Evolutionary conservation across 2,797 vertebrate species (phyloP).

Genomic region (Ctenopoma multispine): DNA sequence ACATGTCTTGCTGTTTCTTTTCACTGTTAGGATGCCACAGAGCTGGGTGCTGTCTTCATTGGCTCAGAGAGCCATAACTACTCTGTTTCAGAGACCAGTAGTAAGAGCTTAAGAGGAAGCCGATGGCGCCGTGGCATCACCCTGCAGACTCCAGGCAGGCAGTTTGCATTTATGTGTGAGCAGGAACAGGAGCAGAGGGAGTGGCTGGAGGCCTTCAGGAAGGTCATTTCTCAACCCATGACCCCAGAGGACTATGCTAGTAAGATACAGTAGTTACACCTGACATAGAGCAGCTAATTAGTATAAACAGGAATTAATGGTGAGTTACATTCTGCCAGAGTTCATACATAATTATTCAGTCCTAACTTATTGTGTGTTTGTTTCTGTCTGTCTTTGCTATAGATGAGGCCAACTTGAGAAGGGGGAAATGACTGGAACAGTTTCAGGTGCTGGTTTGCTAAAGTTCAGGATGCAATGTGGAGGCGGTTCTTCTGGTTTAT

Average conservation of each 20-base stretch:
- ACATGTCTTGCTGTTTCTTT: neutral
- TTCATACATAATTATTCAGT: neutral
- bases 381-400: constrained; percentile 11
- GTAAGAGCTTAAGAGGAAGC: constrained; percentile 72
- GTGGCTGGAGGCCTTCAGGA: constrained; percentile 87
- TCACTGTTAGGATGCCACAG: constrained; percentile 86
- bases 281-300: neutral
- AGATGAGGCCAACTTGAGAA: constrained; percentile 79
- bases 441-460: neutral
- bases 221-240: constrained; percentile 85
- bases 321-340: neutral
- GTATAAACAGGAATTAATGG: neutral
- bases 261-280: constrained; percentile 57
- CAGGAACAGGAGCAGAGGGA: constrained; percentile 87
- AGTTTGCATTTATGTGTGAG: constrained; percentile 90
- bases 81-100: constrained; percentile 78
- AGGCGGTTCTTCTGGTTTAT: neutral
- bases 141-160: constrained; percentile 85
- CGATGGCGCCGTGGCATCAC: constrained; percentile 85
- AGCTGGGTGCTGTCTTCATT: constrained; percentile 88
- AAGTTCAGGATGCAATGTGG: neutral
- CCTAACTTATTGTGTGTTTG: constrained; percentile 10
- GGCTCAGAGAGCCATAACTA: constrained; percentile 87
- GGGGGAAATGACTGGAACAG: constrained; percentile 61
- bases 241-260: constrained; percentile 78